Evolutionary conservation across 2,113 vertebrate genomes (phyloP), one percentile per base, ranked within the genome.

Genomic region (Gasterosteus aculeatus): DNA sequence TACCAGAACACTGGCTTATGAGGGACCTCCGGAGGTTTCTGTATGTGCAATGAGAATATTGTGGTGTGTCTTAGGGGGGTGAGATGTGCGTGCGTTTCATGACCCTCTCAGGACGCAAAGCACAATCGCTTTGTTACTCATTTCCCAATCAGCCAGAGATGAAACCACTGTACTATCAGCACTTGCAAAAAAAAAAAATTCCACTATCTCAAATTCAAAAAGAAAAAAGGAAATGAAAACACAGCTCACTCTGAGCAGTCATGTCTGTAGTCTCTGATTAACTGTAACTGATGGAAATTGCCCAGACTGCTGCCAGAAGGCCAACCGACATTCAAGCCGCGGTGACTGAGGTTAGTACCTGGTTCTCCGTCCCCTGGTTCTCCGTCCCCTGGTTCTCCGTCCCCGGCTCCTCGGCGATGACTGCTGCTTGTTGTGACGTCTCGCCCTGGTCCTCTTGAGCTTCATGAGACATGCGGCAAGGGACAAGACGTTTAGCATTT

Each of bases 221-320:
- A 26, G 88, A 90, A 90, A 91, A 83, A 54, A 83, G 81, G 90
- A 91, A 93, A 86, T 77, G 87, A 89, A 85, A 90, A 76, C 60
- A 53, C 64, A 59, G 73, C 66, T 82, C 29, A 53, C 38, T 80
- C 57, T 53, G 72, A 72, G 69, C 29, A 84, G 76, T 88, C 83
- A 87, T 80, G 77, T 72, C 72, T 78, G 85, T 80, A 78, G 85
- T 83, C 56, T 57, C 46, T 66, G 74, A 88, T 84, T 74, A 89
- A 89, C 85, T 82, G 89, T 89, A 92, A 87, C 60, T 74, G 78
- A 65, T 81, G 77, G 60, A 85, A 84, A 85, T 38, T 72, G 84
- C 56, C 62, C 69, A 33, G 31, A 49, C 51, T 22, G 15, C 29
- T 62, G 38, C 51, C 79, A 75, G 76, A 64, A 69, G 72, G 57